Conservation (phyloP, 2,888 invertebrate species). For the Halocaridina rubra region DNA sequence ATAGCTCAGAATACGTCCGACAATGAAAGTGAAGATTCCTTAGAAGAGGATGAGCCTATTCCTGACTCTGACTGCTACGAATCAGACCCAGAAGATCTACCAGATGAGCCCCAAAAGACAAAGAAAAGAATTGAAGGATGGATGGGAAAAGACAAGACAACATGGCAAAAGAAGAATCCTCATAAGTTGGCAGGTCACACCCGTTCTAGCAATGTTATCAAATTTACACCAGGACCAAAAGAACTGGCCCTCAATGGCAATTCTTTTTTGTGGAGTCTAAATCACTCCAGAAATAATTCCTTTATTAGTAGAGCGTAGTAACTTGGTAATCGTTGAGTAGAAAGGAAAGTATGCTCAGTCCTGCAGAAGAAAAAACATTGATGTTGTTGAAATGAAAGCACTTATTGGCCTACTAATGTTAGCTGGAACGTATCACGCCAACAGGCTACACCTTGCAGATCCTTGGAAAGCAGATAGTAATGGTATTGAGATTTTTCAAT, state of each 20-base stretch:
- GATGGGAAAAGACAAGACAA: constrained; percentile 60
- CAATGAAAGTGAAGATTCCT: constrained; percentile 17
- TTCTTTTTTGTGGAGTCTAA: no score
- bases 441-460: constrained; percentile 64
- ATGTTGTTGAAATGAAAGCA: constrained; percentile 65
- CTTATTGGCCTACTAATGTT: constrained; percentile 66
- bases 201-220: no score
- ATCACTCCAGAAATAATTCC: constrained; percentile 64
- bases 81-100: constrained; percentile 12
- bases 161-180: constrained; percentile 61
- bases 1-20: constrained; percentile 6
- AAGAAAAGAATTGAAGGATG: no score
- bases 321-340: no score
- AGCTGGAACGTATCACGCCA: constrained; percentile 65
- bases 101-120: neutral
- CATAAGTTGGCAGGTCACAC: no score
- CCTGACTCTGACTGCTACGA: constrained; percentile 11
- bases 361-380: constrained; percentile 63
- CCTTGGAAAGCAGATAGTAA: no score
- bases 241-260: no score
- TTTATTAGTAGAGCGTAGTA: constrained; percentile 64
- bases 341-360: no score
- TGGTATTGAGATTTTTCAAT: no score
- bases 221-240: no score
- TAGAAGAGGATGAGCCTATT: constrained; percentile 6